Evolutionary conservation across 1,140 invertebrate species (phyloP).

Genomic region (Ips typographus): DNA sequence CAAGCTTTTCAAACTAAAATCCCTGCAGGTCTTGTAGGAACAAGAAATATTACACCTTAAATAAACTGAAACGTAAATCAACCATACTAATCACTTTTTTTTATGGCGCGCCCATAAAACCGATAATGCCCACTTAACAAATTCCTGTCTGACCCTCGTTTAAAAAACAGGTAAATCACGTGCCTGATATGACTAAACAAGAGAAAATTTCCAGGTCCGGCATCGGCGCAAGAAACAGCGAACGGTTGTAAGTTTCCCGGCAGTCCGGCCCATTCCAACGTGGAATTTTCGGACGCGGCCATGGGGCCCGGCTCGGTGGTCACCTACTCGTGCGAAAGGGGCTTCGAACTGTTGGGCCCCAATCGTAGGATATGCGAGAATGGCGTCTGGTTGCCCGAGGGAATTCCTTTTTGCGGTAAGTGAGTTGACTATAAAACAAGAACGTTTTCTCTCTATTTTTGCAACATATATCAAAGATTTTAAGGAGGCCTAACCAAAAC

Average conservation of each 20-base stretch:
- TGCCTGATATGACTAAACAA: too few species aligned
- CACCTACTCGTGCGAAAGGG: conserved; percentile 84
- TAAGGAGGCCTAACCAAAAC: not conserved
- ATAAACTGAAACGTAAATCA: too few species aligned
- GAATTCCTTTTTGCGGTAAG: conserved; percentile 94
- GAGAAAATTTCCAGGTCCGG: not conserved
- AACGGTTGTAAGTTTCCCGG: conserved; percentile 80
- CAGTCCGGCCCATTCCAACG: conserved; percentile 83
- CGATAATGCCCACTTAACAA: too few species aligned
- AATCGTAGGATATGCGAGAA: conserved; percentile 75
- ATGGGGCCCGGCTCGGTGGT: conserved; percentile 71
- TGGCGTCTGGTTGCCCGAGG: conserved; percentile 85
- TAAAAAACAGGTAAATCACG: too few species aligned
- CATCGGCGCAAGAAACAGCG: not conserved
- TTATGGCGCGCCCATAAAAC: too few species aligned
- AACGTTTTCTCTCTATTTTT: not conserved
- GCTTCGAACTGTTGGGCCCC: conserved; percentile 89
- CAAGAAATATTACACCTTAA: too few species aligned
- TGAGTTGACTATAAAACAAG: conserved; percentile 39
- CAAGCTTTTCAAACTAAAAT: too few species aligned
- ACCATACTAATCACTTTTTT: too few species aligned
- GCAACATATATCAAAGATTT: not conserved
- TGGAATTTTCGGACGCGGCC: conserved; percentile 73
- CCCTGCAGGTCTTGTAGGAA: too few species aligned
- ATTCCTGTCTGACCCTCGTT: too few species aligned